Evolutionary conservation across 2,888 invertebrate species (phyloP).

Genomic region (Hybos culiciformis): DNA sequence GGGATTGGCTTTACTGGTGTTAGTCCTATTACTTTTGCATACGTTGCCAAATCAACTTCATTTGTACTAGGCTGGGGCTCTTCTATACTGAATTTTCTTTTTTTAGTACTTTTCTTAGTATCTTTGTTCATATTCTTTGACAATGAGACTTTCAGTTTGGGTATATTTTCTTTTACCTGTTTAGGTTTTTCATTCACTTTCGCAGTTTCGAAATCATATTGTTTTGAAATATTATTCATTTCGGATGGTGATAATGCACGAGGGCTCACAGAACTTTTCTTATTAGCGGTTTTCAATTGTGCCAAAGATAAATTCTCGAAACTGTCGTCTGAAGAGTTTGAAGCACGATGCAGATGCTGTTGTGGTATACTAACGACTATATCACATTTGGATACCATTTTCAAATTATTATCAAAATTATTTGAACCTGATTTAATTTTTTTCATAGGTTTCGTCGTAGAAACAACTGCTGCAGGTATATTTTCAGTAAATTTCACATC

Average conservation of each 20-base stretch:
- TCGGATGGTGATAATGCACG: not conserved
- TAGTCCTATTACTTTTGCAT: constrained; percentile 32
- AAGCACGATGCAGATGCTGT: constrained; percentile 24
- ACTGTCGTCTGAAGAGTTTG: constrained; percentile 23
- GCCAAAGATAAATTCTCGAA: constrained; percentile 25
- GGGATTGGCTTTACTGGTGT: constrained; percentile 26
- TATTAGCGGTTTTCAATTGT: constrained; percentile 30
- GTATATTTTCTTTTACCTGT: not conserved
- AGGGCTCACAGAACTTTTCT: constrained; percentile 19
- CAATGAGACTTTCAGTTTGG: constrained; percentile 12
- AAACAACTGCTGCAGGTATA: not conserved
- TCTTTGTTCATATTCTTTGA: constrained; percentile 21
- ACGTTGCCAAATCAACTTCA: constrained; percentile 29
- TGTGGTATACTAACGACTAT: constrained; percentile 34
- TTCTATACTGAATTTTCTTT: constrained; percentile 22
- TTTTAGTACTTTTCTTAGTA: constrained; percentile 14
- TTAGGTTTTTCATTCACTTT: not conserved
- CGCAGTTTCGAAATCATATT: not conserved
- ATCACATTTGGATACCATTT: constrained; percentile 20
- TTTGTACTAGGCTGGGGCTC: constrained; percentile 17
- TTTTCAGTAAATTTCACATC: constrained; percentile 31
- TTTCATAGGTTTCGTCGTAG: constrained; percentile 11
- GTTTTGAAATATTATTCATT: not conserved
- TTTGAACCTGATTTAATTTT: constrained; percentile 7
- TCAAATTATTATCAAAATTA: not conserved